Evolutionary conservation across 1,140 invertebrate species (phyloP).

Genomic region (Macrostomum lignano): DNA sequence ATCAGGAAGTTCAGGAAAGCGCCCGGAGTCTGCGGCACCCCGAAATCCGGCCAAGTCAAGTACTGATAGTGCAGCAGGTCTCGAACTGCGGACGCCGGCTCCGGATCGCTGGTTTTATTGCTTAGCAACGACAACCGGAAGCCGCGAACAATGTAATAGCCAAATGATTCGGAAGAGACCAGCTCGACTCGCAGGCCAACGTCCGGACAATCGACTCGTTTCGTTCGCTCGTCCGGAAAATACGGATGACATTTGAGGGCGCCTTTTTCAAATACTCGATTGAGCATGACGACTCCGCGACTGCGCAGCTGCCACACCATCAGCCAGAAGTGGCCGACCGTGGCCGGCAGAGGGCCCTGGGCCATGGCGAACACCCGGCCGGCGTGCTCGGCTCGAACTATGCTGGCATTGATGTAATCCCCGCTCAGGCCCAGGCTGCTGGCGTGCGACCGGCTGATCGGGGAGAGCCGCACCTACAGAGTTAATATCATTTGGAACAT

Average conservation of each 20-base stretch:
- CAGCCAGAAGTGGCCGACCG: constrained; percentile 70
- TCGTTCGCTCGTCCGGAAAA: too few relatives aligned
- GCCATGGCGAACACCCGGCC: constrained; percentile 56
- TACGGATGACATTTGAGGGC: constrained; percentile 6
- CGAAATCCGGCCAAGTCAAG: constrained; percentile 94
- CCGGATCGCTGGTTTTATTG: too few relatives aligned
- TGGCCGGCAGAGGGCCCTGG: constrained; percentile 57
- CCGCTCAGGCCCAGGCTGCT: too few relatives aligned
- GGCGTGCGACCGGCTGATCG: too few relatives aligned
- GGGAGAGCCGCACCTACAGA: too few relatives aligned
- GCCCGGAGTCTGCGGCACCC: constrained; percentile 59
- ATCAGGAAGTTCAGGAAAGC: constrained; percentile 57
- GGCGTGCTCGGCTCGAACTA: constrained; percentile 49
- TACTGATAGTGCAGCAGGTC: constrained; percentile 86
- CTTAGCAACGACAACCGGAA: too few relatives aligned
- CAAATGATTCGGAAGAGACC: too few relatives aligned
- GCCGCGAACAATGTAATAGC: too few relatives aligned
- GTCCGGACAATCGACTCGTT: too few relatives aligned
- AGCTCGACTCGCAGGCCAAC: too few relatives aligned
- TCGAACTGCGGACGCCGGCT: too few relatives aligned
- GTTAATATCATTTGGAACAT: too few relatives aligned
- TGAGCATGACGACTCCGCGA: constrained; percentile 69
- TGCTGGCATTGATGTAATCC: constrained; percentile 83
- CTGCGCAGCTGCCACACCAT: constrained; percentile 87
- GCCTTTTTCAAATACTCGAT: constrained; percentile 68